Percentiles rank a stretch among this genome's conserved stretches.
Conservation (phyloP, 2,113 vertebrate species). For the Notarius quadriscutis region DNA sequence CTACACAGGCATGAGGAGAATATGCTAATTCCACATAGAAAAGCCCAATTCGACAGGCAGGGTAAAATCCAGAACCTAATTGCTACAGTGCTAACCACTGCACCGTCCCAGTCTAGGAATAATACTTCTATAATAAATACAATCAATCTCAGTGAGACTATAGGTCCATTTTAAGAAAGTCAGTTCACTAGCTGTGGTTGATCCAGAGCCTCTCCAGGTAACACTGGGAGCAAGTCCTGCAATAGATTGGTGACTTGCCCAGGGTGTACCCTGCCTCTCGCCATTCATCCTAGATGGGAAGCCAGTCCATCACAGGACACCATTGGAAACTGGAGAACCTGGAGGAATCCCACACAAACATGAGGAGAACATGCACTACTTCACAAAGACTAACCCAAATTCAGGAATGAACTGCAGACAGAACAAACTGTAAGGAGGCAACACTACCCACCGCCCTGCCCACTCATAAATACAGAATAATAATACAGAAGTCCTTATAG, state of each 20-base stretch:
- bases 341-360: neutral
- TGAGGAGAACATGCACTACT: neutral
- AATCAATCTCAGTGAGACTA: neutral
- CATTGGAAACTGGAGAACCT: neutral
- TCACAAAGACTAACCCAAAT: neutral
- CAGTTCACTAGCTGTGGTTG: neutral
- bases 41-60: too few species aligned
- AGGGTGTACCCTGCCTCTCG: too few species aligned
- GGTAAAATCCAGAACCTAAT: too few species aligned
- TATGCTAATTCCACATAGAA: too few species aligned
- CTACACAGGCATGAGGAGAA: too few species aligned
- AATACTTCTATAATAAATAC: neutral
- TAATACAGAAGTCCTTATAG: neutral
- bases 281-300: neutral
- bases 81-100: too few species aligned
- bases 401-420: too few species aligned
- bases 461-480: neutral
- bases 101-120: too few species aligned
- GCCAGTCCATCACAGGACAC: neutral
- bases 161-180: neutral
- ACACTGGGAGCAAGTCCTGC: neutral
- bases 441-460: neutral
- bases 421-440: neutral
- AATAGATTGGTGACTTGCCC: too few species aligned
- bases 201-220: neutral